Evolutionary conservation across 64 coral and sea anemone genomes (phyloP), one percentile per base, ranked within the genome.

Genomic region (Actinia tenebrosa): DNA sequence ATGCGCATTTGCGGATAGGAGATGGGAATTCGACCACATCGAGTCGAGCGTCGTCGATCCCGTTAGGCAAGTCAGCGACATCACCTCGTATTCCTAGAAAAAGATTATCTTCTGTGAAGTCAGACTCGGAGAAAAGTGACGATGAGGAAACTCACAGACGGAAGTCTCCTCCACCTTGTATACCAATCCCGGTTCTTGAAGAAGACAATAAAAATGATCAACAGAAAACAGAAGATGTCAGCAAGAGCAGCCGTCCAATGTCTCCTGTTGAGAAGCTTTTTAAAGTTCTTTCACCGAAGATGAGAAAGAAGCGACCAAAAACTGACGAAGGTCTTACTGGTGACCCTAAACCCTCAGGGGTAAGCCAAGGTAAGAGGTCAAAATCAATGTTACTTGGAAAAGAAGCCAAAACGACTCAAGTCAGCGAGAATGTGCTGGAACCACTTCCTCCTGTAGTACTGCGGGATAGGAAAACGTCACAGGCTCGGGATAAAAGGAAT

Each of bases 1-100:
- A 97, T 86, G 85, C 85, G 46, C 85, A 87, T 75, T 42, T 60
- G 60, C 82, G 92, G 64, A 84, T 97, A 17, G 82, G 83, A 9
- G 94, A 97, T 69, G 94, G 94, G 26, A 92, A 97, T 44, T 97
- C 94, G 19, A 97, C 94, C 11, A 87, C 91, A 53, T 97, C 94
- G 10, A 97, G 94, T n/a, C 86, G 77, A 1, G 84, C 92, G 30
- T 97, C 94, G 4, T 93, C 94, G 11, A 97, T 92, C 8, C 89
- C 94, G 27, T 61, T 92, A 8, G 89, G 91, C 60, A 96, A 93
- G 43, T 89, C 91, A n/a, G 71, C 83, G 60, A 56, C 83, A 4
- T 85, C 83, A 26, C 83, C 83, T 58, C 83, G 60, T 43, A 42
- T 85, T 62, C 56, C 53, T 18, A 85, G 83, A 42, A 85, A 85